Evolutionary conservation across 2,888 invertebrate species (phyloP).

Genomic region (Biston betularia): DNA sequence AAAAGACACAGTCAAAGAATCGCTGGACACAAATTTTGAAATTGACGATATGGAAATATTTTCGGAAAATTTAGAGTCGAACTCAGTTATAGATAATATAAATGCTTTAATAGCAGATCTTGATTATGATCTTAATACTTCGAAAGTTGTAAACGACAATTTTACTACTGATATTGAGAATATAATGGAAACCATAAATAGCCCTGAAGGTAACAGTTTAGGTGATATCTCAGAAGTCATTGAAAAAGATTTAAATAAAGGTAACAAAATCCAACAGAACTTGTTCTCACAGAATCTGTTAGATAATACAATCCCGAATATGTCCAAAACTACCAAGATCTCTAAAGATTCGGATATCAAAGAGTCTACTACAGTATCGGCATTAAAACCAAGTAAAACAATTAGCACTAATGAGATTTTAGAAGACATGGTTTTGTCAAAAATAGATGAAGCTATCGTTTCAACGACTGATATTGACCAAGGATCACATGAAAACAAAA

Average conservation of each 20-base stretch:
- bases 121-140: constrained; percentile 64
- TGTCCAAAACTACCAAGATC: no score
- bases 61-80: constrained; percentile 66
- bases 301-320: background rate
- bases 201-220: constrained; percentile 49
- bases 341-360: constrained; percentile 3
- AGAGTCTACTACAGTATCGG: constrained; percentile 7
- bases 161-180: constrained; percentile 68
- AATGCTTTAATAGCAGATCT: constrained; percentile 73
- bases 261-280: constrained; percentile 27
- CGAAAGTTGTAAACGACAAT: constrained; percentile 56
- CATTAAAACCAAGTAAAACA: background rate
- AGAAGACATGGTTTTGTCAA: constrained; percentile 17
- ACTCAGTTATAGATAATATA: constrained; percentile 72
- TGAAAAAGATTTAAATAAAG: constrained; percentile 48
- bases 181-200: constrained; percentile 61
- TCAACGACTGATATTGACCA: constrained; percentile 61
- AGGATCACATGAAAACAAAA: constrained; percentile 35
- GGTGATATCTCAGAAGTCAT: constrained; percentile 51
- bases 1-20: constrained; percentile 30
- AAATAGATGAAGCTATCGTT: constrained; percentile 57
- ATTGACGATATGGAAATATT: constrained; percentile 72
- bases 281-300: background rate
- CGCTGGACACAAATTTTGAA: constrained; percentile 56
- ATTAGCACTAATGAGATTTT: background rate